These are phyloP conservation scores for Apteryx owenii DNA, from an alignment of 2,113 vertebrate genomes.

Conservation along the genomic window DNA sequence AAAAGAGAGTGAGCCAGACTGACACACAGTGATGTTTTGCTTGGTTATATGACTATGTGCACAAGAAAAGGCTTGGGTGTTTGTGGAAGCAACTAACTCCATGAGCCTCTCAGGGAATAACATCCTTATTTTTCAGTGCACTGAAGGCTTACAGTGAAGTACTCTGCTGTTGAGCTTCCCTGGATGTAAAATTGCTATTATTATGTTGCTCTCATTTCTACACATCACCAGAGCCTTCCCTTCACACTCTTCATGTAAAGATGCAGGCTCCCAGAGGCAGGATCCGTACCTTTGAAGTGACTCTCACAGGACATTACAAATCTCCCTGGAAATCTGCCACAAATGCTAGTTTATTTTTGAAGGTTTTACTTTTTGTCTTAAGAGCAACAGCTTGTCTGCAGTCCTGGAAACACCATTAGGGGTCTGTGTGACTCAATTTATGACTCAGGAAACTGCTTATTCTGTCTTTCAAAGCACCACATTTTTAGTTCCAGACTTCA, in stretches of 20 bases:
- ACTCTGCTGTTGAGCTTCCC: neutral
- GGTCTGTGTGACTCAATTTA: slow-evolving; percentile 74
- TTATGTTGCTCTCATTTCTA: neutral
- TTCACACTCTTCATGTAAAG: neutral
- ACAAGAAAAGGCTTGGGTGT: neutral
- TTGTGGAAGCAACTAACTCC: neutral
- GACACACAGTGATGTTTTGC: neutral
- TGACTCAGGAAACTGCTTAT: slow-evolving; percentile 72
- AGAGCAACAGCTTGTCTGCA: slow-evolving; percentile 51
- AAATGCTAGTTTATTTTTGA: slow-evolving; percentile 32
- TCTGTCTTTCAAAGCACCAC: slow-evolving; percentile 49
- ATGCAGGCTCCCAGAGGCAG: neutral
- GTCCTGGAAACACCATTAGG: slow-evolving; percentile 70
- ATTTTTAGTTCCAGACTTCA: slow-evolving; percentile 40
- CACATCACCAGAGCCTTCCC: neutral
- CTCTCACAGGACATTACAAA: slow-evolving; percentile 61
- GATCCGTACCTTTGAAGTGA: slow-evolving; percentile 17
- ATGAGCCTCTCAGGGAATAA: neutral
- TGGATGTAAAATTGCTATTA: neutral
- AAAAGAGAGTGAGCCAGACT: neutral
- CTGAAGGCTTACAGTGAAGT: neutral
- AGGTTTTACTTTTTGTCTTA: slow-evolving; percentile 44
- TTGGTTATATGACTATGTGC: neutral
- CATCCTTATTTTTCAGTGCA: neutral
- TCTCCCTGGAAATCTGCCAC: slow-evolving; percentile 47